Percentiles rank a stretch among this genome's conserved stretches.
Conservation (phyloP, 2,888 invertebrate genomes). For the Athripsodes cinereus region DNA sequence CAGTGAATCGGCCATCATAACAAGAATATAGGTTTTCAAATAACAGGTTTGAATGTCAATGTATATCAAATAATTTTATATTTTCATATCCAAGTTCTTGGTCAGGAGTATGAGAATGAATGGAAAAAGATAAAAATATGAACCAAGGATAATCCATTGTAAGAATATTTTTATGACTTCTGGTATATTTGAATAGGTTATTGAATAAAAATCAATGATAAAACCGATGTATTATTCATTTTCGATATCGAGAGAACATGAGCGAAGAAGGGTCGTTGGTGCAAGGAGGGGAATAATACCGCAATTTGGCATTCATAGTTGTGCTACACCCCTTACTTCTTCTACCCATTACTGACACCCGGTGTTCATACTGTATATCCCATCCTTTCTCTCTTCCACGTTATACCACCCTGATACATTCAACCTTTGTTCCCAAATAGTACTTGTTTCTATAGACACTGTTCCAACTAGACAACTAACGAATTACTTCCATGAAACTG, state of each 20-base stretch:
- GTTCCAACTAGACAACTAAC: too few species aligned
- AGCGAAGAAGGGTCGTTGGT: slow-evolving; percentile 1
- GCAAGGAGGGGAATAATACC: neutral
- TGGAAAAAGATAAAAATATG: neutral
- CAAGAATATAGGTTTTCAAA: too few species aligned
- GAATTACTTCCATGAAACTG: too few species aligned
- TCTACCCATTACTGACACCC: neutral
- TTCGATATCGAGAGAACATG: slow-evolving; percentile 1
- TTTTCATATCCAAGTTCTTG: neutral
- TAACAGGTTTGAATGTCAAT: neutral
- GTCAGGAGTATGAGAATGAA: neutral
- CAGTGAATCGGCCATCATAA: too few species aligned
- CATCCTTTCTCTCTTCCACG: neutral
- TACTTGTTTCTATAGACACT: too few species aligned
- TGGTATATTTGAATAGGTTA: slow-evolving; percentile 2
- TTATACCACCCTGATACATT: neutral
- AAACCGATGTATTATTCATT: slow-evolving; percentile 2
- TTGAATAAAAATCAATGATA: slow-evolving; percentile 2
- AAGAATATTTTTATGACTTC: slow-evolving; percentile 2
- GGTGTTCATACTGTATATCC: neutral
- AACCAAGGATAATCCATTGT: neutral
- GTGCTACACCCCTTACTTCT: neutral
- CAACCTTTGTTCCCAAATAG: neutral
- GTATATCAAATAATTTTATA: neutral
- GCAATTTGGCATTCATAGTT: slow-evolving; percentile 1